phyloP scores from a whole-genome alignment of 2,113 vertebrate genomes.

The Dolichotis patagonum region DNA sequence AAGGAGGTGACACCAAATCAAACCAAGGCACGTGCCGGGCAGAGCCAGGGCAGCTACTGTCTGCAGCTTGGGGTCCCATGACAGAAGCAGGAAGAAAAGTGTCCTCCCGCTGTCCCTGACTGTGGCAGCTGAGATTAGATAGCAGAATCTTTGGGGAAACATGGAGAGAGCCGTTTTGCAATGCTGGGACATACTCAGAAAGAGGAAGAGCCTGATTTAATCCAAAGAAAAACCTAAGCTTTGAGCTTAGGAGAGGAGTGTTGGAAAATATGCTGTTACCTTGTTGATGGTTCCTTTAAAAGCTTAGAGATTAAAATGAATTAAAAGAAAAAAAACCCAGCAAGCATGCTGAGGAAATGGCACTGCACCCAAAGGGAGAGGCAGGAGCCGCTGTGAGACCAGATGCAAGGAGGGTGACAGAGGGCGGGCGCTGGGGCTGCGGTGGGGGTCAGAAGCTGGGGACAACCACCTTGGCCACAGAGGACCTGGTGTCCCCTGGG shows the following conservation, averaged over 20 bases:
- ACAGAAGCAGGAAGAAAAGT: background rate
- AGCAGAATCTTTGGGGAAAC: background rate
- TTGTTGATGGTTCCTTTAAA: background rate
- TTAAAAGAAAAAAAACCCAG: background rate
- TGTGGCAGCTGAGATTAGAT: background rate
- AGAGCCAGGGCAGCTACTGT: background rate
- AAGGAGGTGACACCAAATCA: background rate
- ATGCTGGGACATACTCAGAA: background rate
- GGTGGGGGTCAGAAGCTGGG: too few species aligned
- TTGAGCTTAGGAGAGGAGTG: background rate
- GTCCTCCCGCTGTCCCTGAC: background rate
- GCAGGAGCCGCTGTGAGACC: accelerated
- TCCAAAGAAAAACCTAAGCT: background rate
- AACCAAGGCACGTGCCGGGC: background rate
- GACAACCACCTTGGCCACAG: background rate
- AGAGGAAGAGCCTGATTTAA: background rate
- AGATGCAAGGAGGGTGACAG: background rate
- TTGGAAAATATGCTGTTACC: background rate
- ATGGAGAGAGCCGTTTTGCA: background rate
- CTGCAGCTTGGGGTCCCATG: background rate
- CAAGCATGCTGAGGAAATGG: background rate
- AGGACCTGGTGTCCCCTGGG: background rate
- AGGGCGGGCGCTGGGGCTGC: background rate
- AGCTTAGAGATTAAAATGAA: background rate
- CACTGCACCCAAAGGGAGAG: background rate